Conservation (phyloP, 64 coral and sea anemone genomes). For the Dendronephthya gigantea region DNA sequence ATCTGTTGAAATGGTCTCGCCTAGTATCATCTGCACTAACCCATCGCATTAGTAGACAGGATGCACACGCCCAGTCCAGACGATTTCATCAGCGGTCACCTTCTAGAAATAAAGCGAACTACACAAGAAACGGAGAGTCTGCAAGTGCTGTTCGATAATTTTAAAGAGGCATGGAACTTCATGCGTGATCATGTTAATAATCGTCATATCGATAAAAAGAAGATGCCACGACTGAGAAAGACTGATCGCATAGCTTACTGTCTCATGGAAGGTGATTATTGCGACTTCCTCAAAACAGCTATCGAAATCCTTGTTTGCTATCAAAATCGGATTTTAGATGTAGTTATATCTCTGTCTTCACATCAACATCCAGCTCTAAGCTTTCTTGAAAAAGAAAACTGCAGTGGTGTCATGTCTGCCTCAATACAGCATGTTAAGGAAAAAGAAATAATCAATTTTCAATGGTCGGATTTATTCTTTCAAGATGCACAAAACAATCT, state of each 20-base stretch:
- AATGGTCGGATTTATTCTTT: constrained; percentile 59
- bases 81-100: constrained; percentile 44
- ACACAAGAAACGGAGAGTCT: background rate
- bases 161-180: constrained; percentile 58
- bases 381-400: constrained; percentile 41
- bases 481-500: constrained; percentile 48
- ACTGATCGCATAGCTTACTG: constrained; percentile 54
- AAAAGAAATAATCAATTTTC: constrained; percentile 53
- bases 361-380: constrained; percentile 35
- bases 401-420: constrained; percentile 17
- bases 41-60: background rate
- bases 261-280: constrained; percentile 51
- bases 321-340: constrained; percentile 48
- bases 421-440: constrained; percentile 50
- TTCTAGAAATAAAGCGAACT: constrained; percentile 4
- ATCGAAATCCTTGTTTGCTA: constrained; percentile 33
- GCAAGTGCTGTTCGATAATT: constrained; percentile 46
- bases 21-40: background rate
- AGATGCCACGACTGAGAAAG: constrained; percentile 50
- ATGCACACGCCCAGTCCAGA: constrained; percentile 8
- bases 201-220: background rate
- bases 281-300: constrained; percentile 47
- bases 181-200: constrained; percentile 20
- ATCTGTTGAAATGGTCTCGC: background rate
- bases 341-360: constrained; percentile 25